phyloP scores from a whole-genome alignment of 2,888 invertebrate genomes.

The Cremastinae sp. region DNA sequence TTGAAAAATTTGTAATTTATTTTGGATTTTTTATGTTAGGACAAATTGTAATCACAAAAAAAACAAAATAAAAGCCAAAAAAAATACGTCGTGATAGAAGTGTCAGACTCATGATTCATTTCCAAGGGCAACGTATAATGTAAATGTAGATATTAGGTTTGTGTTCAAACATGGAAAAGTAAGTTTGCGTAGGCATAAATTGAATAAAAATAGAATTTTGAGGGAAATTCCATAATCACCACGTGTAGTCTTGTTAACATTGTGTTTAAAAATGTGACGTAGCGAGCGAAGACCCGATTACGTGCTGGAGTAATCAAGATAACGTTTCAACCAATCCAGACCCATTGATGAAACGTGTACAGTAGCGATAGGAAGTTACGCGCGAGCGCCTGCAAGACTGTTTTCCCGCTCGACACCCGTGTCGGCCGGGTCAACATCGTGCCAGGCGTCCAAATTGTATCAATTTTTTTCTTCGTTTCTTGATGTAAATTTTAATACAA shows the following conservation, averaged over 20 bases:
- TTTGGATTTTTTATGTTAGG: too few species aligned
- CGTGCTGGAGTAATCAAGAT: slow-evolving; percentile 8
- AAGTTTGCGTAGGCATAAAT: background rate
- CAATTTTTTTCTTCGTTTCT: too few species aligned
- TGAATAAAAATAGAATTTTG: background rate
- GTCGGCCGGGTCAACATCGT: too few species aligned
- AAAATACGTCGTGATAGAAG: background rate
- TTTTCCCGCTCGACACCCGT: too few species aligned
- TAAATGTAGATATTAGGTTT: background rate
- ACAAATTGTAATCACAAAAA: too few species aligned
- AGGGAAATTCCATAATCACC: background rate
- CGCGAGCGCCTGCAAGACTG: too few species aligned
- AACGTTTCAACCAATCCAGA: slow-evolving; percentile 8
- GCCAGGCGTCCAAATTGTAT: too few species aligned
- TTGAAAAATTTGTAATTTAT: too few species aligned
- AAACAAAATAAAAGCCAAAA: background rate
- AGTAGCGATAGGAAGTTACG: too few species aligned
- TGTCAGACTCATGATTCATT: slow-evolving; percentile 10
- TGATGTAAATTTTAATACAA: too few species aligned
- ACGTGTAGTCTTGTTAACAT: background rate
- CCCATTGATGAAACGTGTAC: slow-evolving; percentile 12
- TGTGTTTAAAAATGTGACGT: background rate
- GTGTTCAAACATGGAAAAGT: background rate
- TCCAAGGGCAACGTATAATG: background rate
- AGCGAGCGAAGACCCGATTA: slow-evolving; percentile 1